A percentile compares a stretch with the other conserved stretches of the same genome.
These are phyloP conservation scores for Hemistola chrysoprasaria DNA, from an alignment of 2,888 invertebrate species.

Conservation along the genomic window DNA sequence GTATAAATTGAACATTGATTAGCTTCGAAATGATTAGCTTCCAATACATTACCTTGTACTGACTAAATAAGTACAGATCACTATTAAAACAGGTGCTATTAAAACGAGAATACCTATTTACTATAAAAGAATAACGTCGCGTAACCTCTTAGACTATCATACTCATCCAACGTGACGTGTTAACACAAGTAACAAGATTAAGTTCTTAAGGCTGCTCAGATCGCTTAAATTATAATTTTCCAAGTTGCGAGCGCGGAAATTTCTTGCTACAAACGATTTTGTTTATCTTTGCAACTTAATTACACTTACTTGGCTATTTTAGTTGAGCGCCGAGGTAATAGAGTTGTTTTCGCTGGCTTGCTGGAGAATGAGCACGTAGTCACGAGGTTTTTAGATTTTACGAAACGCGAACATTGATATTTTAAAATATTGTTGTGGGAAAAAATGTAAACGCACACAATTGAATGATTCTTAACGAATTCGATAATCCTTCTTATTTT, in stretches of 20 bases:
- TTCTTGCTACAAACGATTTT: constrained; percentile 28
- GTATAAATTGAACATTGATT: too few species aligned
- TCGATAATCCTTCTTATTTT: too few species aligned
- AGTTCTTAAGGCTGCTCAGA: constrained; percentile 20
- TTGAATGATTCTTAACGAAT: too few species aligned
- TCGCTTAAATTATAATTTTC: constrained; percentile 42
- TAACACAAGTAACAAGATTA: constrained; percentile 33
- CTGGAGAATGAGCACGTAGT: background rate
- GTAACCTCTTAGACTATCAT: constrained; percentile 6
- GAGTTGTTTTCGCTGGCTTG: constrained; percentile 4
- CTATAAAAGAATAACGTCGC: constrained; percentile 5
- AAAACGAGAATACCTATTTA: too few species aligned
- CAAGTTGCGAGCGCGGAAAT: constrained; percentile 34
- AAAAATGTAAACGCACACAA: too few species aligned
- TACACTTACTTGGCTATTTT: constrained; percentile 25
- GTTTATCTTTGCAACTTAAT: constrained; percentile 34
- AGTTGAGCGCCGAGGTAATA: constrained; percentile 20
- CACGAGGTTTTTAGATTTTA: too few species aligned
- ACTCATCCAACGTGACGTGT: constrained; percentile 28
- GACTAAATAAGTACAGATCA: too few species aligned
- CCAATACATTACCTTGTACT: too few species aligned
- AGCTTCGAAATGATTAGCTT: too few species aligned
- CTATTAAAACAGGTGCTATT: too few species aligned
- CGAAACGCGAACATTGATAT: too few species aligned
- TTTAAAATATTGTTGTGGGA: too few species aligned